Conservation (phyloP, 1,140 invertebrate species). For the Apis florea region DNA sequence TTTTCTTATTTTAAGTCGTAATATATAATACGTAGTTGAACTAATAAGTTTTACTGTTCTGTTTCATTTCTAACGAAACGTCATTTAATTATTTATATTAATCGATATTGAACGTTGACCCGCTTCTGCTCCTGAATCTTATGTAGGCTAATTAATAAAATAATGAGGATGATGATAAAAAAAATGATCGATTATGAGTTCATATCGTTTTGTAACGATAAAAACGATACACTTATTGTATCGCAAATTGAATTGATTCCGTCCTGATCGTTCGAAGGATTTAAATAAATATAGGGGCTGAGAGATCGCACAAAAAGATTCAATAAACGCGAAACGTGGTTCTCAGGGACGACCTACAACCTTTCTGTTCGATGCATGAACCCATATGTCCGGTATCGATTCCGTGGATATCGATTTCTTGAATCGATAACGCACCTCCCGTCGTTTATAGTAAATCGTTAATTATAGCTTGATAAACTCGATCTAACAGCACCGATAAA, state of each 20-base stretch:
- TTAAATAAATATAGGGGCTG: background rate
- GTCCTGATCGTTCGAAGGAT: background rate
- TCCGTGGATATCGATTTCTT: slow-evolving; percentile 36
- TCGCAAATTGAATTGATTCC: too few relatives aligned
- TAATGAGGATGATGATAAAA: background rate
- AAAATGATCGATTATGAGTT: background rate
- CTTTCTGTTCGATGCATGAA: background rate
- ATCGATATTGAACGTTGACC: background rate
- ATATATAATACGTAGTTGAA: background rate
- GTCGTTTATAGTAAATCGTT: slow-evolving; percentile 49
- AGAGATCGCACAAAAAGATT: slow-evolving; percentile 36
- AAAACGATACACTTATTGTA: background rate
- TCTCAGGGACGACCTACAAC: slow-evolving; percentile 31
- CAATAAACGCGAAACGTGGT: slow-evolving; percentile 27
- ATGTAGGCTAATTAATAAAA: background rate
- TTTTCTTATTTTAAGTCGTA: background rate
- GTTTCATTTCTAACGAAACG: background rate
- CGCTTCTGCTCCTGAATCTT: background rate
- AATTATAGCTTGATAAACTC: slow-evolving; percentile 45
- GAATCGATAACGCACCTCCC: slow-evolving; percentile 20
- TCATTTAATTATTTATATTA: background rate
- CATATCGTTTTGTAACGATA: background rate
- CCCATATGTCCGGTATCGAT: slow-evolving; percentile 1
- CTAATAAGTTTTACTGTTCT: background rate
- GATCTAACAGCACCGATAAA: background rate